Conservation (phyloP, 2,797 vertebrate species). For the Telmatherina bonti region DNA sequence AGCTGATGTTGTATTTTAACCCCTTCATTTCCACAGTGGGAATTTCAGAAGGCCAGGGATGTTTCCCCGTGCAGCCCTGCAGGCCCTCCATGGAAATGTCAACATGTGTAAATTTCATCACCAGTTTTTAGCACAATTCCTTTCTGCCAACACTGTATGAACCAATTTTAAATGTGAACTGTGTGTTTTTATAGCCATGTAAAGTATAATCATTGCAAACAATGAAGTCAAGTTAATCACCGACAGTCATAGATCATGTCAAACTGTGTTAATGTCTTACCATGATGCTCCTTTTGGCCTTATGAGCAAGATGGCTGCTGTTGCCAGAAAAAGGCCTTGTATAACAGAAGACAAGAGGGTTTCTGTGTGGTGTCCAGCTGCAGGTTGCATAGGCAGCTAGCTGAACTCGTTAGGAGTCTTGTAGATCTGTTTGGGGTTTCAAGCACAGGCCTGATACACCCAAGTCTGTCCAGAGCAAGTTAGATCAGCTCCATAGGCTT, state of each 20-base stretch:
- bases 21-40: conserved; percentile 39
- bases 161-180: conserved; percentile 5
- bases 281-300: conserved; percentile 56
- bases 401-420: conserved; percentile 54
- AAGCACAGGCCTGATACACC: conserved; percentile 49
- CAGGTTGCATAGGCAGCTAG: conserved; percentile 70
- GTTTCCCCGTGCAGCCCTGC: conserved; percentile 18
- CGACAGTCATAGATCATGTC: background rate
- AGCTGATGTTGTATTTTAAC: conserved; percentile 58
- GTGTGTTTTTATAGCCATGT: background rate
- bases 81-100: conserved; percentile 21
- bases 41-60: conserved; percentile 2
- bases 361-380: conserved; percentile 76
- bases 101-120: conserved; percentile 40
- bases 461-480: conserved; percentile 38
- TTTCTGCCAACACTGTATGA: background rate
- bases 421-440: conserved; percentile 51
- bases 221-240: background rate
- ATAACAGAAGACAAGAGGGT: conserved; percentile 72
- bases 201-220: background rate
- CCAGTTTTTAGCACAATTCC: conserved; percentile 6
- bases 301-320: conserved; percentile 69
- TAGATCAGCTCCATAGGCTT: conserved; percentile 41
- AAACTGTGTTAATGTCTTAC: background rate
- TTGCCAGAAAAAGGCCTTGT: conserved; percentile 71